Evolutionary conservation across 2,113 vertebrate species (phyloP), one percentile per base, ranked within the genome.

Genomic region (Alethe castanea): DNA sequence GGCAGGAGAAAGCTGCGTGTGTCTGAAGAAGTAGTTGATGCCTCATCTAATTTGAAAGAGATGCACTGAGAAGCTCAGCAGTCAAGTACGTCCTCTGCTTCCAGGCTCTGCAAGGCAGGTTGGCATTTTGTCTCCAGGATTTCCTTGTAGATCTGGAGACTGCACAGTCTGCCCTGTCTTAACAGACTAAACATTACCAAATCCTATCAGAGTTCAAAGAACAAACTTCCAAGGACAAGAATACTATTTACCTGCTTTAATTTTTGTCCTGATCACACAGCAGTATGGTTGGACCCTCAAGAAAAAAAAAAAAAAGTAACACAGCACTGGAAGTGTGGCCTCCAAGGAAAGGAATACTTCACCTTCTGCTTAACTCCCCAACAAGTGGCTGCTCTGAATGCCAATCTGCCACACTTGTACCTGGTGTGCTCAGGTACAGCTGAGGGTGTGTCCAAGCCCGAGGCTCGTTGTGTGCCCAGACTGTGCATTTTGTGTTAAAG

Each of bases 361-460:
- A 69, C 18, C 18, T 42, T 52, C 44, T 81, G 44, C 36, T 45
- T 35, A 67, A 14, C 17, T 47, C 14, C 50, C 31, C 6, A 11
- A 6, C 22, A 86, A 19, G 8, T 8, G 1, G 13, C 60, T 81
- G 40, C 42, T 48, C 19, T 45, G 64, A 81, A 20, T 31, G 40
- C 11, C 47, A 23, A 0, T 11, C 59, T 54, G 40, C 15, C 40
- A 25, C 20, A 16, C 44, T 47, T 5, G 0, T 35, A 14, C 31
- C 29, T 31, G 31, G 9, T 19, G 48, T 40, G 47, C 70, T 44
- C 47, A 25, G 40, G 44, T 50, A 42, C 29, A 35, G 56, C 50
- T 4, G 3, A 62, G 31, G 9, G 5, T 44, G 14, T 7, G 3
- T 4, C 19, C 5, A 4, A 59, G 52, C 31, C 59, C 5, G 2